These are phyloP conservation scores for Cheilosia grossa DNA, from an alignment of 2,888 invertebrate genomes.

Conservation along the genomic window DNA sequence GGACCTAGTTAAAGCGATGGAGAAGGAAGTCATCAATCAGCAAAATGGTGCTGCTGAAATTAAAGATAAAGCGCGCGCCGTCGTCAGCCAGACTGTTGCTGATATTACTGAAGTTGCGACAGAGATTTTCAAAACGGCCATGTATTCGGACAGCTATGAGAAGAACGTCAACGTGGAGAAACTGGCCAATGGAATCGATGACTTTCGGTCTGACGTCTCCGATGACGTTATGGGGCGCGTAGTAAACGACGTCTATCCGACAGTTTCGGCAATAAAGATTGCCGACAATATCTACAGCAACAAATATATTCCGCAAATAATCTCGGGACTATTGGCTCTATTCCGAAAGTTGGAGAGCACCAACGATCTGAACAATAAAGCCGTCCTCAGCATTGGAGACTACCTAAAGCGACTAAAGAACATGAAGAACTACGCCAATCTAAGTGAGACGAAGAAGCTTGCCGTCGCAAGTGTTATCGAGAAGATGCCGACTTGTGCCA, in stretches of 20 bases:
- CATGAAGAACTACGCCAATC: not conserved
- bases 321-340: conserved; percentile 8
- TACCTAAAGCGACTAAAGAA: not conserved
- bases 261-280: not conserved
- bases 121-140: not conserved
- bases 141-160: not conserved
- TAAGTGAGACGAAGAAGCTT: not conserved
- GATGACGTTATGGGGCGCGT: conserved; percentile 13
- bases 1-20: not conserved
- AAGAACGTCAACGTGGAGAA: conserved; percentile 12
- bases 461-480: conserved; percentile 2
- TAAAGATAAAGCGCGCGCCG: not conserved
- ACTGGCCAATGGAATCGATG: not conserved
- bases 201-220: not conserved
- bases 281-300: not conserved
- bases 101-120: not conserved
- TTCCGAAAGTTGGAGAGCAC: not conserved
- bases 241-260: not conserved
- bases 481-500: conserved; percentile 14
- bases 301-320: conserved; percentile 13
- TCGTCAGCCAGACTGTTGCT: not conserved
- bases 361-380: conserved; percentile 20
- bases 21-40: not conserved
- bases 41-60: not conserved
- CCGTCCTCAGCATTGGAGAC: conserved; percentile 1